Evolutionary conservation across 2,797 vertebrate species (phyloP).

Genomic region (Bradypodion pumilum): DNA sequence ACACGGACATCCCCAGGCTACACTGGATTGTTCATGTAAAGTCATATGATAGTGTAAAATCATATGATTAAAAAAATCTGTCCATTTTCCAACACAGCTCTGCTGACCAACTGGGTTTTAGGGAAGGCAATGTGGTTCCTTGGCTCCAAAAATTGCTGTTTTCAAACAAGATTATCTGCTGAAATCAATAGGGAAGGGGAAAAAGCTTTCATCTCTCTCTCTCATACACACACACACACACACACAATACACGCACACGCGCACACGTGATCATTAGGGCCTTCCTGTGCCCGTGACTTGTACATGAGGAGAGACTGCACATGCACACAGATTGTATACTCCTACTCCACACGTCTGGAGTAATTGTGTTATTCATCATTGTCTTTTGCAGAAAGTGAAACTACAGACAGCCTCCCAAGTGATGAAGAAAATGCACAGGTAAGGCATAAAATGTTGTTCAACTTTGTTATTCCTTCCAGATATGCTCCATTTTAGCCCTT

Average conservation of each 20-base stretch:
- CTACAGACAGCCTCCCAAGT: constrained; percentile 89
- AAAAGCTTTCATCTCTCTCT: background rate
- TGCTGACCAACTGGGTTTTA: background rate
- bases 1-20: fast-evolving
- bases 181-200: background rate
- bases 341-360: background rate
- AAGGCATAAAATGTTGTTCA: constrained; percentile 69
- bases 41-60: no score
- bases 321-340: background rate
- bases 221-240: no score
- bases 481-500: background rate
- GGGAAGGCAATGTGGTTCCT: background rate
- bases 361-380: constrained; percentile 58
- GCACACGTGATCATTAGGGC: no score
- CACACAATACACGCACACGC: no score
- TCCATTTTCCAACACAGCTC: background rate
- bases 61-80: background rate
- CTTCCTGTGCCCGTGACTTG: background rate
- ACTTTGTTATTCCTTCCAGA: background rate
- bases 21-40: background rate
- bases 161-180: background rate
- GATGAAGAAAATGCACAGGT: constrained; percentile 88
- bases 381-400: constrained; percentile 88
- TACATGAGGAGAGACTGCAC: background rate
- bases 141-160: background rate